Evolutionary conservation across 1,140 invertebrate genomes (phyloP).

Genomic region (Atta texana): DNA sequence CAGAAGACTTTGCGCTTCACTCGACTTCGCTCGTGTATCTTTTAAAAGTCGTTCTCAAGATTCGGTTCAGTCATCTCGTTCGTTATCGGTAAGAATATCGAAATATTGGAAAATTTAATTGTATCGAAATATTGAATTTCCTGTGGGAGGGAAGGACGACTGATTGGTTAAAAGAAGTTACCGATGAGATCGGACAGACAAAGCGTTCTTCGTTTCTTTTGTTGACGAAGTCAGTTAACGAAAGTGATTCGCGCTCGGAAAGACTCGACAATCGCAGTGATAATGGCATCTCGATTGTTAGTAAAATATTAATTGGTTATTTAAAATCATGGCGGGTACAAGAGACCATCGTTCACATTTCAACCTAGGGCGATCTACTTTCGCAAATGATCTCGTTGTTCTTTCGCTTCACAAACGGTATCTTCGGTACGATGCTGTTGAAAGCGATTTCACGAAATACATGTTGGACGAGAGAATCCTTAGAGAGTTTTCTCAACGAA

Average conservation of each 20-base stretch:
- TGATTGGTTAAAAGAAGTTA: constrained; percentile 42
- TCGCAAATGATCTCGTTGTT: constrained; percentile 43
- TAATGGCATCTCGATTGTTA: not conserved
- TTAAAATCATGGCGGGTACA: not conserved
- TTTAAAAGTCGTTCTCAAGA: constrained; percentile 37
- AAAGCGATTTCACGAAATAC: constrained; percentile 39
- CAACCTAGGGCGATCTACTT: constrained; percentile 12
- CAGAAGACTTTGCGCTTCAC: not conserved
- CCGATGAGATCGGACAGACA: constrained; percentile 18
- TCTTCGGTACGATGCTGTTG: constrained; percentile 10
- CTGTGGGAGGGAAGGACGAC: not conserved
- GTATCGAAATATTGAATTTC: constrained; percentile 43
- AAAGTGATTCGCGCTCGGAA: not conserved
- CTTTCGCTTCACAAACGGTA: constrained; percentile 27
- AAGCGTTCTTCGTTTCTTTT: constrained; percentile 16
- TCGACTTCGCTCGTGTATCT: not conserved
- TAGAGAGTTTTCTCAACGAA: constrained; percentile 58
- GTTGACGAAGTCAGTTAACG: not conserved
- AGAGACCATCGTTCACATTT: not conserved
- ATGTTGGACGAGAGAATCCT: constrained; percentile 43
- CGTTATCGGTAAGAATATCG: constrained; percentile 56
- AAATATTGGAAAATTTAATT: constrained; percentile 60
- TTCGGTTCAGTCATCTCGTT: constrained; percentile 17
- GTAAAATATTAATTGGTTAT: constrained; percentile 33
- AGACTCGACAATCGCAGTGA: not conserved